Conservation (phyloP, 2,797 vertebrate species). For the Tamandua tetradactyla region DNA sequence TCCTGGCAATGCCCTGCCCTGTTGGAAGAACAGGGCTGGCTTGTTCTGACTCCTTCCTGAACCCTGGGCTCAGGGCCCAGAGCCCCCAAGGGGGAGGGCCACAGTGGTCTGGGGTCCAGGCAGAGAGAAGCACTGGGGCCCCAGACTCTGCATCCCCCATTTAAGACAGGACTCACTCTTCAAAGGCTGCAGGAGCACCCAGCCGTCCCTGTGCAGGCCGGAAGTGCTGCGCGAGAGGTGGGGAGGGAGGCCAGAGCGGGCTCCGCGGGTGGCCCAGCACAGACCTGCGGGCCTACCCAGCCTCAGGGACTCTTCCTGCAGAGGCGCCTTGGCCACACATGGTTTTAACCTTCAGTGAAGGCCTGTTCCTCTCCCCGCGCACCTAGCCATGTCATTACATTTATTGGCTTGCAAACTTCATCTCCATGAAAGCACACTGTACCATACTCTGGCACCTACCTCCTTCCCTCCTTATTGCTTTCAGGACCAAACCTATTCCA, state of each 20-base stretch:
- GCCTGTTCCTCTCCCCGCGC: neutral
- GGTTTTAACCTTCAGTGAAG: too few relatives aligned
- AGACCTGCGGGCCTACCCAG: too few relatives aligned
- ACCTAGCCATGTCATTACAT: too few relatives aligned
- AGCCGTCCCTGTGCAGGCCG: too few relatives aligned
- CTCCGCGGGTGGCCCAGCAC: too few relatives aligned
- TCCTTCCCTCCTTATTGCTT: neutral
- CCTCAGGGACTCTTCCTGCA: too few relatives aligned
- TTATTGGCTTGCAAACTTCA: too few relatives aligned
- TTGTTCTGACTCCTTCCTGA: conserved; percentile 80
- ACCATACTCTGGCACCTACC: neutral
- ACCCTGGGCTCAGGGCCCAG: neutral
- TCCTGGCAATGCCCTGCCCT: conserved; percentile 39
- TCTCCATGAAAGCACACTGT: neutral
- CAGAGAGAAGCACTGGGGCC: neutral
- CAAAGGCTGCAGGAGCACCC: conserved; percentile 74
- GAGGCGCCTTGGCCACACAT: too few relatives aligned
- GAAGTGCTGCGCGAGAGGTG: fast-evolving
- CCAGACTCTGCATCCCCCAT: neutral
- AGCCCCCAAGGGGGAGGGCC: neutral
- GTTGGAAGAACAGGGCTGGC: conserved; percentile 78
- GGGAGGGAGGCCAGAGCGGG: too few relatives aligned
- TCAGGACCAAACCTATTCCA: fast-evolving
- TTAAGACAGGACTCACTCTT: conserved; percentile 38
- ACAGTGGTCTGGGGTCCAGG: neutral